phyloP scores from a whole-genome alignment of 2,113 vertebrate genomes.

The mouse (Mus musculus) region GRCm39 chr4:87958001-87958500 shows the following conservation, averaged over 20 bases:
- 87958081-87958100: neutral
- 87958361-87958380: neutral
- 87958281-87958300: too few relatives aligned
- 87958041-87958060: neutral
- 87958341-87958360: neutral
- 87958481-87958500: neutral
- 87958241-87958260: too few relatives aligned
- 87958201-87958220: too few relatives aligned
- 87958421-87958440: neutral
- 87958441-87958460: neutral
- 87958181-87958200: neutral
- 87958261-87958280: too few relatives aligned
- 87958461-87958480: neutral
- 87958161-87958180: neutral
- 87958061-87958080: neutral
- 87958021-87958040: neutral
- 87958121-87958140: neutral
- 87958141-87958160: neutral
- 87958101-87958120: neutral
- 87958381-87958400: neutral
- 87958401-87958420: neutral
- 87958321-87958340: neutral
- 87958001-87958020: neutral
- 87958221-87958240: too few relatives aligned
- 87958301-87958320: neutral